Percentiles rank a stretch among this genome's conserved stretches.
Conservation (phyloP, 2,888 invertebrate genomes). For the Cataglyphis rosenhaueri region DNA sequence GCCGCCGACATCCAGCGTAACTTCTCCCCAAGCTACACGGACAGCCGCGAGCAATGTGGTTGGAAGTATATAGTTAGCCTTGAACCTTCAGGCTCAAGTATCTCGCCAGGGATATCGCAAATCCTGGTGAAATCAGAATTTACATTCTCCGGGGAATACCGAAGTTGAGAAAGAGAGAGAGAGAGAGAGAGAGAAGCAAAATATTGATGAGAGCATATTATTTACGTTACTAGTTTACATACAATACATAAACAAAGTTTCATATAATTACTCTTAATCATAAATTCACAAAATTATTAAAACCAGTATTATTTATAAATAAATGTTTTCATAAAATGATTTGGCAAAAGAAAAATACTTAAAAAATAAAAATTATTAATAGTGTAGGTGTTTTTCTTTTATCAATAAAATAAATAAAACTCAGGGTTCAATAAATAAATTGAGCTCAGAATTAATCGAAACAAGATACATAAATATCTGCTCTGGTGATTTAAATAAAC, state of each 20-base stretch:
- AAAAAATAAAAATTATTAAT: not conserved
- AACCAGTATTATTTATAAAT: not conserved
- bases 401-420: not conserved
- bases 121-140: slow-evolving; percentile 63
- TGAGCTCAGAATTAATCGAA: not conserved
- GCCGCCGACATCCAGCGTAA: slow-evolving; percentile 36
- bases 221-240: slow-evolving; percentile 1
- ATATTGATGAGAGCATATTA: slow-evolving; percentile 54
- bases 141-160: slow-evolving; percentile 56
- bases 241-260: not conserved
- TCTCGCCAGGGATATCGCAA: slow-evolving; percentile 47
- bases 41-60: slow-evolving; percentile 36
- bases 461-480: not conserved
- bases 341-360: not conserved
- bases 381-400: not conserved
- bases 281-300: not conserved
- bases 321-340: not conserved
- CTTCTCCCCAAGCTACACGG: slow-evolving; percentile 47
- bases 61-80: slow-evolving; percentile 60
- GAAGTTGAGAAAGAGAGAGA: slow-evolving; percentile 21
- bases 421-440: not conserved
- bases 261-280: not conserved
- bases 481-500: not conserved
- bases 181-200: slow-evolving; percentile 30
- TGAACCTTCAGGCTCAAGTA: slow-evolving; percentile 60